Base-by-base conservation (phyloP, 2,888 invertebrate genomes). In the Netelia inedita region DNA sequence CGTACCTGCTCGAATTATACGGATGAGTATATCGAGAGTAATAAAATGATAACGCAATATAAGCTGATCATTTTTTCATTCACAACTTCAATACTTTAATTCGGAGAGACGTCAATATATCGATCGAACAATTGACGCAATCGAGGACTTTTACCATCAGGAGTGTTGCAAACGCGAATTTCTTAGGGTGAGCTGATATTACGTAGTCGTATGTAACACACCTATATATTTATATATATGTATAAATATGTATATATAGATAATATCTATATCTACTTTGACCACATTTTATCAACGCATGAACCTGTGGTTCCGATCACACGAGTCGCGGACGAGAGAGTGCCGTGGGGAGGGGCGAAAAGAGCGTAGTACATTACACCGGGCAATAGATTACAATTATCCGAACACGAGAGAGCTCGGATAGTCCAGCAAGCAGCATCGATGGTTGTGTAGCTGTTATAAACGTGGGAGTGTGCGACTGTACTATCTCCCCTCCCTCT, bases 331-430 rank as follows among this genome's bases (percentile, higher is more conserved):
- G 53, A 71, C 35, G 50, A 43, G 16, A 53, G 65, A 50, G 43
- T 14, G 53, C 86, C 87, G 87, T 41, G 59, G 50, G 41, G 55
- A 46, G 61, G 43, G 61, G 61, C 43, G 43, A 65, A 59, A 65
- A 66, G 66, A 76, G 65, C 50, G 50, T 86, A 86, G 89, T 89
- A 88, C 87, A 88, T 88, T 86, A 85, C 82, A 88, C 85, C 78
- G 87, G 89, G 92, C 91, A 91, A 92, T 92, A 92, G 92, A 92
- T 92, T 92, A 92, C 92, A 92, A 92, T 92, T 92, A 92, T 92
- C 91, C 91, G 89, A 89, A 90, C 92, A 91, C 89, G 91, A 90
- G 90, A 88, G 84, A 85, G 65, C 78, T 73, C 81, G 85, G 86
- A 88, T 87, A 86, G 87, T 83, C 79, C 76, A 43, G 78, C 81